Base-by-base conservation (phyloP, 1,140 invertebrate species). In the Dendrolimus kikuchii region DNA sequence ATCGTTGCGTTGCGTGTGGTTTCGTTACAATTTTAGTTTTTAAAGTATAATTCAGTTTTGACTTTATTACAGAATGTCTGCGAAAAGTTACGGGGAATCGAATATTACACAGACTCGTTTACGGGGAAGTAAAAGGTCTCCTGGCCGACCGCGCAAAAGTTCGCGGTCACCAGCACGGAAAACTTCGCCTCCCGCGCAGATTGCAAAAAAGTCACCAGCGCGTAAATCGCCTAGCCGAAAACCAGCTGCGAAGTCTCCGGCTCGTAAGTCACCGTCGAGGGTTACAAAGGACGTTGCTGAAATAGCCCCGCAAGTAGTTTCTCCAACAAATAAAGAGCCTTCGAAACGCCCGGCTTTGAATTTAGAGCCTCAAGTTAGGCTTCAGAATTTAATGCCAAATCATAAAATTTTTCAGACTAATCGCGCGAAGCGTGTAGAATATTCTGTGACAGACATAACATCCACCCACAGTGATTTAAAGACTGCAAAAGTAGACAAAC, bases 61-160 rank as follows among this genome's bases (percentile, higher is more conserved):
- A 65, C 59, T 59, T 60, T 55, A 53, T 67, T 68, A 10, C 52
- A 79, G 64, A 43, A 86, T 86, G 81, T 81, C 79, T 67, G 84
- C 80, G 38, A 81, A 75, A 76, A 84, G 83, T 50, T 23, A 23
- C 23, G 23, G 23, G 23, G 23, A 73, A 75, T 57, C 64, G 77
- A 47, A 59, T 79, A 10, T 71, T 77, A 60, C 53, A 75, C 43
- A 81, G 69, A 69, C 55, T 69, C 42, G 58, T 68, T 44, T 23
- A 23, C 23, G 23, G 23, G 23, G 23, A 23, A 1, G 23, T 23
- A 23, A 23, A 23, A 23, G 81, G 45, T 86, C 82, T 74, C 80
- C 82, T 64, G 79, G 76, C 54, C 79, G 82, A 74, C 69, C 63
- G 46, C 67, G 77, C 40, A 86, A 84, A 72, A 77, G 57, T 62